Evolutionary conservation across 2,113 vertebrate species (phyloP).

Genomic region (Oryzias melastigma): DNA sequence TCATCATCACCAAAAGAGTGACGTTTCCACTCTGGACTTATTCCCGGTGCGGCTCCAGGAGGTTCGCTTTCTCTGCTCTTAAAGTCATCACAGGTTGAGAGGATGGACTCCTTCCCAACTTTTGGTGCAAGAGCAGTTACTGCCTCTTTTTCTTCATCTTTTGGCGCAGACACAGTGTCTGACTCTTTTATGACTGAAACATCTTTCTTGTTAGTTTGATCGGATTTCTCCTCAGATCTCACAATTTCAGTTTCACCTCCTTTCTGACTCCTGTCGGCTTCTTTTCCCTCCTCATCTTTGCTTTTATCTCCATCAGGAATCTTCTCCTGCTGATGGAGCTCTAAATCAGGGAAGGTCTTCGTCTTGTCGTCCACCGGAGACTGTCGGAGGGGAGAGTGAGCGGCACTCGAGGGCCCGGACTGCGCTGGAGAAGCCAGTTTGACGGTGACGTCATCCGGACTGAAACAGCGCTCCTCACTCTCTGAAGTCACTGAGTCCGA

Average conservation of each 20-base stretch:
- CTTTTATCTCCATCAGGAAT: constrained; percentile 33
- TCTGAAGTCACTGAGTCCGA: constrained; percentile 77
- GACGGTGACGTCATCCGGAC: constrained; percentile 93
- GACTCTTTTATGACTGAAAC: constrained; percentile 22
- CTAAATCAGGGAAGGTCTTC: constrained; percentile 73
- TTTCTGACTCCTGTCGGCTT: constrained; percentile 25
- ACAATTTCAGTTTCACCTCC: constrained; percentile 27
- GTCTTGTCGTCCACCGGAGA: constrained; percentile 87
- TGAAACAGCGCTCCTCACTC: constrained; percentile 88
- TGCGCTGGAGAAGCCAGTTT: constrained; percentile 96
- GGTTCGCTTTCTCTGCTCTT: constrained; percentile 54
- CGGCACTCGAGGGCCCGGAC: constrained; percentile 88
- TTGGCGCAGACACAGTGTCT: constrained; percentile 16
- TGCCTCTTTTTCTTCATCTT: constrained; percentile 34
- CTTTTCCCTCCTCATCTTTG: constrained; percentile 38
- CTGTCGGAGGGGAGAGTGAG: constrained; percentile 89
- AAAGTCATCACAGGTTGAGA: constrained; percentile 52
- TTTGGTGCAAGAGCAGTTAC: constrained; percentile 17
- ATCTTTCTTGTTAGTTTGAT: constrained; percentile 50
- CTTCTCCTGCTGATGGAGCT: constrained; percentile 60
- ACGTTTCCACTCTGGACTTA: constrained; percentile 76
- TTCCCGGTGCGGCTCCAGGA: constrained; percentile 34
- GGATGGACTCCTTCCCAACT: constrained; percentile 24
- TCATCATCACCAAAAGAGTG: constrained; percentile 62
- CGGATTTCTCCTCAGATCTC: constrained; percentile 32